phyloP scores from a whole-genome alignment of 2,797 vertebrate genomes.

The Arnoldichthys spilopterus region DNA sequence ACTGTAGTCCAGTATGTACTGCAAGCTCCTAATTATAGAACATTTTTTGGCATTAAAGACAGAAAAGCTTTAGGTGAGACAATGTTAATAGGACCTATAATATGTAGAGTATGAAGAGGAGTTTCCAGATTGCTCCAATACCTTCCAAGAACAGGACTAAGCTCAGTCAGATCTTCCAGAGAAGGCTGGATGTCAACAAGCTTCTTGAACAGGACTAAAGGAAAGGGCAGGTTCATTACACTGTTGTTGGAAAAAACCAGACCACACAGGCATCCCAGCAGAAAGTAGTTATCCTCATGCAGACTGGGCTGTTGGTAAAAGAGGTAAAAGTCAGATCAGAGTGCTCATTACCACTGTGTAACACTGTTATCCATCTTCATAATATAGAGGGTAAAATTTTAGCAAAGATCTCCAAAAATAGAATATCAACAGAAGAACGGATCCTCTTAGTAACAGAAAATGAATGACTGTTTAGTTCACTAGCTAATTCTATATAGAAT shows the following conservation, averaged over 20 bases:
- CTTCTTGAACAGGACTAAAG: constrained; percentile 93
- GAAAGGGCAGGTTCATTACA: constrained; percentile 90
- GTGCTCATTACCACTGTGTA: not conserved
- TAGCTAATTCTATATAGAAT: too few relatives aligned
- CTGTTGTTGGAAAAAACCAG: constrained; percentile 93
- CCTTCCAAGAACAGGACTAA: constrained; percentile 85
- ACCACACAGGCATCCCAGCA: constrained; percentile 93
- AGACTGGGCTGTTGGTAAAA: constrained; percentile 80
- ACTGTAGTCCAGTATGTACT: constrained; percentile 81
- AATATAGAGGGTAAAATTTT: not conserved
- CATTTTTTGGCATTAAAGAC: not conserved
- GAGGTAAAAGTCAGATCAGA: not conserved
- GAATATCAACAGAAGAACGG: too few relatives aligned
- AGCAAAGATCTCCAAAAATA: too few relatives aligned
- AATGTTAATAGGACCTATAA: too few relatives aligned
- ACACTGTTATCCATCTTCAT: not conserved
- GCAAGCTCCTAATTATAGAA: constrained; percentile 78
- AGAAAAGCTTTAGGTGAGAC: not conserved
- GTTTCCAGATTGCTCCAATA: constrained; percentile 50
- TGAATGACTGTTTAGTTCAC: too few relatives aligned
- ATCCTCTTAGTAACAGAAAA: too few relatives aligned
- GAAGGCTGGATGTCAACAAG: constrained; percentile 84
- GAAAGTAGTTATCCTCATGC: constrained; percentile 87
- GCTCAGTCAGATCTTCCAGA: constrained; percentile 90
- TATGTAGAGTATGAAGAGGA: too few relatives aligned